phyloP scores from a whole-genome alignment of 2,888 invertebrate species.

The Agonopterix heracliana region DNA sequence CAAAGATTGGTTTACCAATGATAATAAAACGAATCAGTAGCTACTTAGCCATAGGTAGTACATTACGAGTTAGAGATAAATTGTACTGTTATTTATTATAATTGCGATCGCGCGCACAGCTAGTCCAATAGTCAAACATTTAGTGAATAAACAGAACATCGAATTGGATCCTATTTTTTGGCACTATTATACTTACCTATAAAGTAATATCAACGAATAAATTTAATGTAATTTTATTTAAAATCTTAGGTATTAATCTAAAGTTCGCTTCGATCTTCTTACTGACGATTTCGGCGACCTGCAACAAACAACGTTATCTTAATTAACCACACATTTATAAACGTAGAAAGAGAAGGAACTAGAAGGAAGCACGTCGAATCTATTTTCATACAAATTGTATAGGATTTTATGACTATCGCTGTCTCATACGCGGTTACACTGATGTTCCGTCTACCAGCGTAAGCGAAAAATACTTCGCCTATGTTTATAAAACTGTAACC shows the following conservation, averaged over 20 bases:
- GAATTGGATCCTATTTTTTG: slow-evolving; percentile 45
- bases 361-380: not conserved
- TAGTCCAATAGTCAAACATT: too few species aligned
- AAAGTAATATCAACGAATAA: slow-evolving; percentile 40
- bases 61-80: slow-evolving; percentile 9
- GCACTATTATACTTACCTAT: slow-evolving; percentile 58
- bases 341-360: not conserved
- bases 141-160: slow-evolving; percentile 16
- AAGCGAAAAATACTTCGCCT: too few species aligned
- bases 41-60: slow-evolving; percentile 30
- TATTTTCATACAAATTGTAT: not conserved
- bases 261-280: slow-evolving; percentile 34
- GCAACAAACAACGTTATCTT: slow-evolving; percentile 24
- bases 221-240: slow-evolving; percentile 35
- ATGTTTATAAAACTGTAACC: too few species aligned
- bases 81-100: slow-evolving; percentile 17
- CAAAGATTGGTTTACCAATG: slow-evolving; percentile 49
- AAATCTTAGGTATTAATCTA: slow-evolving; percentile 33
- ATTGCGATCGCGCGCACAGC: too few species aligned
- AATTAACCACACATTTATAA: not conserved
- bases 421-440: not conserved
- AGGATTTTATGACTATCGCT: not conserved
- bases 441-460: too few species aligned
- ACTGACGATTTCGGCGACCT: slow-evolving; percentile 72
- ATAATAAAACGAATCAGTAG: slow-evolving; percentile 50